Conservation (phyloP, 2,113 vertebrate genomes). For the Gallinago media region DNA sequence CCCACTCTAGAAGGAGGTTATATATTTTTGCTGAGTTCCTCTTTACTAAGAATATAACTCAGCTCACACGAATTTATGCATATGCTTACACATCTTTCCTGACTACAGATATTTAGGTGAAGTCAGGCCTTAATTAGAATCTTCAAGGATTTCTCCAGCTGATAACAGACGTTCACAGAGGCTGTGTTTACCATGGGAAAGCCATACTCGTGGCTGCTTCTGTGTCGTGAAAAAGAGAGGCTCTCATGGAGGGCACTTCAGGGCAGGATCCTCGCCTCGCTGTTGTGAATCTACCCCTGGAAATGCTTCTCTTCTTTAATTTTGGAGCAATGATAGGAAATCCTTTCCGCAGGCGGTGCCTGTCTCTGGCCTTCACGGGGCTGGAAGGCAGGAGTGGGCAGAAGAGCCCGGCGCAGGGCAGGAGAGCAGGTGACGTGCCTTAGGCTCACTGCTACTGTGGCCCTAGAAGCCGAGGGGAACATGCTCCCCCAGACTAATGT, state of each 20-base stretch:
- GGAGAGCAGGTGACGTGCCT: background rate
- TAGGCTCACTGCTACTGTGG: background rate
- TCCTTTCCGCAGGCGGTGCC: background rate
- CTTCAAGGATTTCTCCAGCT: background rate
- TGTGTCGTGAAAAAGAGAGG: background rate
- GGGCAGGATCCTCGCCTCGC: background rate
- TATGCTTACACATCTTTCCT: background rate
- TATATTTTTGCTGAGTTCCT: background rate
- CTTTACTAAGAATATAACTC: background rate
- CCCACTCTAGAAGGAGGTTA: background rate
- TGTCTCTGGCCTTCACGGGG: background rate
- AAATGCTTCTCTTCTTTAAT: background rate
- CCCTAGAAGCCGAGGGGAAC: background rate
- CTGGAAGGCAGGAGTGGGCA: background rate
- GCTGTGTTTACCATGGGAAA: background rate
- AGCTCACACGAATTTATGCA: background rate
- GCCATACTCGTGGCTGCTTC: background rate
- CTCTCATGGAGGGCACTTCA: background rate
- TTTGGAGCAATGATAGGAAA: background rate
- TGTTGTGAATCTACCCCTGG: background rate
- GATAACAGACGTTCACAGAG: background rate
- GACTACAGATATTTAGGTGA: background rate
- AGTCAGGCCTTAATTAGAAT: background rate
- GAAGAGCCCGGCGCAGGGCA: background rate
- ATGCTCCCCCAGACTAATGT: background rate